phyloP scores from a whole-genome alignment of 2,113 vertebrate genomes.

The Nasalis larvatus region DNA sequence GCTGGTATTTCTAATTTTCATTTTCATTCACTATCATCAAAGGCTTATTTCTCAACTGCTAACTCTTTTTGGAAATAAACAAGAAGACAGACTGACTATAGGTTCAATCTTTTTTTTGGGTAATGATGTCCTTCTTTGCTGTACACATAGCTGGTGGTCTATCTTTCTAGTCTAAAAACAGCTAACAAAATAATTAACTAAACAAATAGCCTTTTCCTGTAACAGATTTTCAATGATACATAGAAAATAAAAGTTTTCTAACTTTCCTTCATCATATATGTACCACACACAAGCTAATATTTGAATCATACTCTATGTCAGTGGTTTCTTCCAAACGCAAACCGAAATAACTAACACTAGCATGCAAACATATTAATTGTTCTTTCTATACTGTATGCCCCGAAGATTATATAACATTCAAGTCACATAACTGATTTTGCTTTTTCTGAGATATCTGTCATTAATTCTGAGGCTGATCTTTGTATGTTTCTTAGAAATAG shows the following conservation, averaged over 20 bases:
- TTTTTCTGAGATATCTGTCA: constrained; percentile 29
- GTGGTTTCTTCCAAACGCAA: neutral
- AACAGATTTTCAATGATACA: constrained; percentile 9
- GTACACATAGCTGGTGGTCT: neutral
- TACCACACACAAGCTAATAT: neutral
- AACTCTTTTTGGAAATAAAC: constrained; percentile 38
- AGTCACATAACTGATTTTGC: neutral
- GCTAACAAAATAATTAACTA: constrained; percentile 25
- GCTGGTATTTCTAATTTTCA: constrained; percentile 46
- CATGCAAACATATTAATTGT: neutral
- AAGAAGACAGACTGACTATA: neutral
- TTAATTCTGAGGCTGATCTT: constrained; percentile 32
- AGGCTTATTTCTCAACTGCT: neutral
- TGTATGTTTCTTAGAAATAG: neutral
- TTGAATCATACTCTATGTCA: neutral
- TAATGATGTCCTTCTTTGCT: neutral
- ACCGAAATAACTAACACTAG: neutral
- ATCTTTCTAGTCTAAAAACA: constrained; percentile 28
- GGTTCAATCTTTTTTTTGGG: neutral
- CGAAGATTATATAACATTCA: neutral
- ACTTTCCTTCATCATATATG: neutral
- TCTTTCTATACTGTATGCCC: neutral
- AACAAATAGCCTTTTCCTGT: neutral
- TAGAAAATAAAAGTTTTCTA: constrained; percentile 5
- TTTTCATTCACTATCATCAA: constrained; percentile 49